phyloP scores from a whole-genome alignment of 2,797 vertebrate genomes.

The Neostethus bicornis region DNA sequence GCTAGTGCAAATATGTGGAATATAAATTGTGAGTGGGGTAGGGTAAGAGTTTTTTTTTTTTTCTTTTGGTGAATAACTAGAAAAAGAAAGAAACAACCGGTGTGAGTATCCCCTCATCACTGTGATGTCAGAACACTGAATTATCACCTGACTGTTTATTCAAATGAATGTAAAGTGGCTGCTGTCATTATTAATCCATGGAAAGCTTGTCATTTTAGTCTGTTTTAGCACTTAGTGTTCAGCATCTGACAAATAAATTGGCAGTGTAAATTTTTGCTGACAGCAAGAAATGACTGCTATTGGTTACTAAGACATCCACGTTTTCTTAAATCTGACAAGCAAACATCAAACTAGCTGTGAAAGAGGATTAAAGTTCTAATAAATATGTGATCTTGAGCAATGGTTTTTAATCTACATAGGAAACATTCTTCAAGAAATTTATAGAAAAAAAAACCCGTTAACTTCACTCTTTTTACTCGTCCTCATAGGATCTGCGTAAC shows the following conservation, averaged over 20 bases:
- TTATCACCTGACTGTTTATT: background rate
- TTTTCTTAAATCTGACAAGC: background rate
- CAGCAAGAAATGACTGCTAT: background rate
- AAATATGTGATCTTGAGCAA: background rate
- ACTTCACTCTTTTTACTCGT: background rate
- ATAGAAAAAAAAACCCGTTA: background rate
- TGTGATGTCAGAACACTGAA: background rate
- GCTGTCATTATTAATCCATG: conserved; percentile 55
- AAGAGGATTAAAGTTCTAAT: conserved; percentile 9
- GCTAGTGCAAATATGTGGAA: background rate
- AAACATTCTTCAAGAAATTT: conserved; percentile 1
- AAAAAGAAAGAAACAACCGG: background rate
- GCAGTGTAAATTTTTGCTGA: conserved; percentile 36
- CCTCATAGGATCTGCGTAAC: background rate
- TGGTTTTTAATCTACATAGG: background rate
- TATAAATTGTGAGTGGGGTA: too few species aligned
- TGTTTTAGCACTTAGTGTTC: conserved; percentile 46
- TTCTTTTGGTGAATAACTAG: too few species aligned
- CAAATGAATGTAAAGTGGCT: conserved; percentile 8
- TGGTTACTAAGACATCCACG: background rate
- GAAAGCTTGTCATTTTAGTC: conserved; percentile 45
- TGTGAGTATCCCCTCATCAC: background rate
- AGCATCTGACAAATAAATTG: conserved; percentile 48
- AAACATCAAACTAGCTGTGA: conserved; percentile 1
- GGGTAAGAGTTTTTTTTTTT: too few species aligned